These are phyloP conservation scores for Centropristis striata DNA, from an alignment of 2,113 vertebrate species.

Conservation along the genomic window DNA sequence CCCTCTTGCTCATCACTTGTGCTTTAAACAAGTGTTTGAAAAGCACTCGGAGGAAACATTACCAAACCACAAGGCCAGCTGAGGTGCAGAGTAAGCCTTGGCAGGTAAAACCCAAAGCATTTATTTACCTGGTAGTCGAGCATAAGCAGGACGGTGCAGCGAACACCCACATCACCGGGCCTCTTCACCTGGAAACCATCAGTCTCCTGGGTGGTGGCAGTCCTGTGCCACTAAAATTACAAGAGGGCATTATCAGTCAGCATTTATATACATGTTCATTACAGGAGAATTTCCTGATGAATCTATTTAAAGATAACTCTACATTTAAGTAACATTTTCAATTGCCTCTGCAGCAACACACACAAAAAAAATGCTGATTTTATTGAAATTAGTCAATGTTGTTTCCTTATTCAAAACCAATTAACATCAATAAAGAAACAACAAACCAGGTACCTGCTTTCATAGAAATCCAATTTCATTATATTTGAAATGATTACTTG, in stretches of 20 bases:
- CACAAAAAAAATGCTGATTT: background rate
- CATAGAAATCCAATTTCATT: background rate
- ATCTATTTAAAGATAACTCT: background rate
- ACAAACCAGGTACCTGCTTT: background rate
- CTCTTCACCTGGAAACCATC: slow-evolving; percentile 99
- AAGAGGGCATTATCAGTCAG: background rate
- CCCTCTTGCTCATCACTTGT: too few relatives aligned
- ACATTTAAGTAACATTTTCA: background rate
- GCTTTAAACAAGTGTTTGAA: background rate
- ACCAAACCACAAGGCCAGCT: background rate
- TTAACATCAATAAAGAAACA: background rate
- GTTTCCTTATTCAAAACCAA: background rate
- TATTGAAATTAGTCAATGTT: background rate
- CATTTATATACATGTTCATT: background rate
- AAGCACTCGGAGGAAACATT: background rate
- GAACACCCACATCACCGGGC: slow-evolving; percentile 96
- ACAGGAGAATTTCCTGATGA: background rate
- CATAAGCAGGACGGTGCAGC: slow-evolving; percentile 99
- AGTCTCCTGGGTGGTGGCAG: slow-evolving; percentile 98
- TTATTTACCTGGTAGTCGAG: slow-evolving; percentile 97
- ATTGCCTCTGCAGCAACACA: background rate
- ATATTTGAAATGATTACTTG: background rate
- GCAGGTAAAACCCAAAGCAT: background rate
- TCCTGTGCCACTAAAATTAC: slow-evolving; percentile 94
- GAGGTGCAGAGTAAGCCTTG: background rate